A percentile compares a stretch with the other conserved stretches of the same genome.
Evolutionary conservation across 2,888 invertebrate species (phyloP).

Genomic region (Brassicogethes aeneus): DNA sequence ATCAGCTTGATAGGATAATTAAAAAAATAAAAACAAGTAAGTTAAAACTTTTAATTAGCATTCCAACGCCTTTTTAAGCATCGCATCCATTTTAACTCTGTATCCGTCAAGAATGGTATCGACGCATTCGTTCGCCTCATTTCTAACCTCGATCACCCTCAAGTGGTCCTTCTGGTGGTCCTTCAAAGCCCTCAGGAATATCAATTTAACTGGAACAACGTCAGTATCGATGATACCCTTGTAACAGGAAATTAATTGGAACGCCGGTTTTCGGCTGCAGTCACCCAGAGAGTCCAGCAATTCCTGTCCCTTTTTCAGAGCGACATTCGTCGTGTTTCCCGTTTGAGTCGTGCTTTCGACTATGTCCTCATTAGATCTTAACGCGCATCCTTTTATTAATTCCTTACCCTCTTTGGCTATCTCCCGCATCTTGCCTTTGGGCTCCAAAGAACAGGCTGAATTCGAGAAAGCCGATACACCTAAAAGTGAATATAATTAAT

Average conservation of each 20-base stretch:
- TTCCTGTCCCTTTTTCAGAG: slow-evolving; percentile 22
- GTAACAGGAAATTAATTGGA: slow-evolving; percentile 30
- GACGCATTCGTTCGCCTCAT: slow-evolving; percentile 26
- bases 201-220: slow-evolving; percentile 28
- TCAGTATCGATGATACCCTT: slow-evolving; percentile 27
- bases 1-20: too few relatives aligned
- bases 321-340: slow-evolving; percentile 18
- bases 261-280: slow-evolving; percentile 25
- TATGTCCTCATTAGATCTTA: slow-evolving; percentile 12
- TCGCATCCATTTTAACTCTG: slow-evolving; percentile 13
- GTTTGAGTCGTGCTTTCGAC: slow-evolving; percentile 12
- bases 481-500: not conserved
- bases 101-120: slow-evolving; percentile 19
- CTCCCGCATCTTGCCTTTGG: slow-evolving; percentile 17
- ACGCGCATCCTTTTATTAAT: slow-evolving; percentile 16
- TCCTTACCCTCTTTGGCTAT: slow-evolving; percentile 16
- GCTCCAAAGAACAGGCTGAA: slow-evolving; percentile 17
- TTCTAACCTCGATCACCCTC: slow-evolving; percentile 24
- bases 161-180: slow-evolving; percentile 26
- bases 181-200: slow-evolving; percentile 27
- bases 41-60: slow-evolving; percentile 11
- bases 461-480: slow-evolving; percentile 7
- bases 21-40: too few relatives aligned
- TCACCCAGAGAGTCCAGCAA: slow-evolving; percentile 25
- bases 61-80: slow-evolving; percentile 14